Conservation (phyloP, 2,797 vertebrate genomes). For the Myiotriccus ornatus region DNA sequence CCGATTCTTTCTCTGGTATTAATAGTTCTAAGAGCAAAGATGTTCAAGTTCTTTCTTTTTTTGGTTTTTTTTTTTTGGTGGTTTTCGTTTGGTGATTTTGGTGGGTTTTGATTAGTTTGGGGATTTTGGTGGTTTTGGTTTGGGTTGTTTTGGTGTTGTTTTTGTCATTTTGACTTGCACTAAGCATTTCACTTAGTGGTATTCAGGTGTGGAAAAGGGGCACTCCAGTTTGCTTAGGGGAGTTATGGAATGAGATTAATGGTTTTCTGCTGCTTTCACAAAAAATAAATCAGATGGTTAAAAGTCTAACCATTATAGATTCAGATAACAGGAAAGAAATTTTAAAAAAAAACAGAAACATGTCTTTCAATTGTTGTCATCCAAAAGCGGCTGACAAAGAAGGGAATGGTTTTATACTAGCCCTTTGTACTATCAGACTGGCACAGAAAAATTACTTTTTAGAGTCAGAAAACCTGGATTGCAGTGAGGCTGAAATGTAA, state of each 20-base stretch:
- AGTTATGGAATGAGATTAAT: not conserved
- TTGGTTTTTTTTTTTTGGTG: not conserved
- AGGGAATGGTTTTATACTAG: not conserved
- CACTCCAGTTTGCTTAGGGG: not conserved
- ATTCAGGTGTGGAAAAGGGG: not conserved
- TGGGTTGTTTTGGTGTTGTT: not conserved
- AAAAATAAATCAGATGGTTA: not conserved
- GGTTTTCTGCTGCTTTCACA: not conserved
- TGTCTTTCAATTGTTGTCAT: not conserved
- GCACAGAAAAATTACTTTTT: not conserved
- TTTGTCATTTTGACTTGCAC: not conserved
- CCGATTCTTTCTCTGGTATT: not conserved
- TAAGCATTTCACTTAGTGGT: not conserved
- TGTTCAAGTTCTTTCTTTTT: not conserved
- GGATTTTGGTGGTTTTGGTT: not conserved
- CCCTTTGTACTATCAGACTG: not conserved
- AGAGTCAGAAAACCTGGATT: not conserved
- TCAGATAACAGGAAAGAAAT: not conserved
- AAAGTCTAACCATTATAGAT: not conserved
- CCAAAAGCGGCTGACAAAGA: not conserved
- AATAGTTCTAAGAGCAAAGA: not conserved
- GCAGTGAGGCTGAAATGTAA: not conserved
- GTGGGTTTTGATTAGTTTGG: not conserved
- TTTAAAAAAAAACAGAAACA: not conserved
- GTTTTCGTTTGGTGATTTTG: not conserved